Conservation (phyloP, 2,888 invertebrate species). For the Agrotis clavis region DNA sequence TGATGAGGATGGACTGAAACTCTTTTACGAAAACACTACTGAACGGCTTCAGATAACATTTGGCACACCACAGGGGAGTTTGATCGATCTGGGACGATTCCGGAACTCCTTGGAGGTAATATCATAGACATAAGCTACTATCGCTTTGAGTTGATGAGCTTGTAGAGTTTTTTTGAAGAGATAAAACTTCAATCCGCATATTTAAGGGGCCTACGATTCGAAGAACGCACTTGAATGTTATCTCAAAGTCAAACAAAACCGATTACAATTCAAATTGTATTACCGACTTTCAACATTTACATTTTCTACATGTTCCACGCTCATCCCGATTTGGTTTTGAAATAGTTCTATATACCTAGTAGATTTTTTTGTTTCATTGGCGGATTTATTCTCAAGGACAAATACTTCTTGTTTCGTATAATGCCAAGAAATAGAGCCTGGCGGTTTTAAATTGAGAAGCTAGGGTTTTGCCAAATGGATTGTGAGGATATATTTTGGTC, state of each 20-base stretch:
- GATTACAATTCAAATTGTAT: constrained; percentile 53
- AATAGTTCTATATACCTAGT: constrained; percentile 16
- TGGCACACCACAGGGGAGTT: no score
- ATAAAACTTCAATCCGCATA: background rate
- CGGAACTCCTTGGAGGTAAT: no score
- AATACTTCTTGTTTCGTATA: background rate
- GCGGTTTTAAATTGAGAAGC: no score
- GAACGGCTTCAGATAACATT: no score
- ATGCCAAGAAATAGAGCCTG: background rate
- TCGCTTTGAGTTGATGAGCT: no score
- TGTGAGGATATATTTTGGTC: no score
- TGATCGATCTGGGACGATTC: no score
- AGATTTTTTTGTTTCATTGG: background rate
- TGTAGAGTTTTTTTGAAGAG: no score
- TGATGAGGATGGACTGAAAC: no score
- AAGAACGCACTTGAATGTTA: constrained; percentile 32
- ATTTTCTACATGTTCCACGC: constrained; percentile 27
- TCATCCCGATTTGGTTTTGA: constrained; percentile 9
- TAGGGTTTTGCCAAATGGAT: no score
- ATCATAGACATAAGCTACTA: no score
- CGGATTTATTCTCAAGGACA: constrained; percentile 10
- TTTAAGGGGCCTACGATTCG: constrained; percentile 14
- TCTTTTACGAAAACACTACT: no score
- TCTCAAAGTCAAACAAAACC: constrained; percentile 47
- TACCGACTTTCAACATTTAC: constrained; percentile 13